phyloP scores from a whole-genome alignment of 2,113 vertebrate species.

The Corythornis vintsioides region DNA sequence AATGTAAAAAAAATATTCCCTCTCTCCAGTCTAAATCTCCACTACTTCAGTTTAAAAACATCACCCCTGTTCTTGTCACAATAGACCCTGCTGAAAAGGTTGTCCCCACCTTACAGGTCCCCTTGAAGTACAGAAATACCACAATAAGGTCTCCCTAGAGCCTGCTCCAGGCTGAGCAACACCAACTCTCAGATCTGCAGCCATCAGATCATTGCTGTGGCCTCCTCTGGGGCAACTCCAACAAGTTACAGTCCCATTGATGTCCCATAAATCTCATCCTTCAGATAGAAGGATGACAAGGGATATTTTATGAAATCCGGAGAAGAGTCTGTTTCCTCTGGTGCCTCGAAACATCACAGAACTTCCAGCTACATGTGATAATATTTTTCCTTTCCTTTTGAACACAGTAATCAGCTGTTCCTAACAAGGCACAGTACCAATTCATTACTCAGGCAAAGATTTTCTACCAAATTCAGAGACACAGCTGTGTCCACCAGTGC shows the following conservation, averaged over 20 bases:
- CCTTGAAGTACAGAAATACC: neutral
- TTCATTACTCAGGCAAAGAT: neutral
- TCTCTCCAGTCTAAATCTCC: neutral
- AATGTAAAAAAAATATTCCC: too few species aligned
- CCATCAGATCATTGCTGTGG: neutral
- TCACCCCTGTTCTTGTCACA: neutral
- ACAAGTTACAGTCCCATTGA: neutral
- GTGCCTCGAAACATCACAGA: neutral
- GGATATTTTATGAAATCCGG: neutral
- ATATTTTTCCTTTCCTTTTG: neutral
- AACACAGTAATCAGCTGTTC: neutral
- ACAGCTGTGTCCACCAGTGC: fast-evolving
- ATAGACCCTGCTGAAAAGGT: neutral
- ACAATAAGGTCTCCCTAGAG: neutral
- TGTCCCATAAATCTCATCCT: neutral
- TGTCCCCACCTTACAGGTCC: too few species aligned
- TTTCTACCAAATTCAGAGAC: neutral
- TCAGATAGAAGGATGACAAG: neutral
- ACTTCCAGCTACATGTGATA: neutral
- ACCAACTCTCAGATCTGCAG: neutral
- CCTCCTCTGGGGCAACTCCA: neutral
- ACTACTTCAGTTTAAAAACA: neutral
- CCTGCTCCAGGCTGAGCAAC: neutral
- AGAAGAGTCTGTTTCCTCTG: neutral
- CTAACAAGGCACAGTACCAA: neutral